Conservation (phyloP, 2,797 vertebrate genomes). For the Pseudochromis fuscus region DNA sequence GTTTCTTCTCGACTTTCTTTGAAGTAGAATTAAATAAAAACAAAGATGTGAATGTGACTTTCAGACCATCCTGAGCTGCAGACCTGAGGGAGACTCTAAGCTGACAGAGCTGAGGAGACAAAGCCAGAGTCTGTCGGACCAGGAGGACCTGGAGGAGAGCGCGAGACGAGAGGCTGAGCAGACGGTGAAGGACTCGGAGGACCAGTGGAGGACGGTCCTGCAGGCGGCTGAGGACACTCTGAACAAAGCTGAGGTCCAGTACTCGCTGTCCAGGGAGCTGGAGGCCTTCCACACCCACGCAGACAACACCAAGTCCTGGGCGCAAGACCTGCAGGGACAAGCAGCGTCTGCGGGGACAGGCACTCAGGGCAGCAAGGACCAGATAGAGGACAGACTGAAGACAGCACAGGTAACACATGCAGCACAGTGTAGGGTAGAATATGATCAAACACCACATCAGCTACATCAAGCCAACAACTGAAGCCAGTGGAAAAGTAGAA, state of each 20-base stretch:
- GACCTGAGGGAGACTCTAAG: constrained; percentile 83
- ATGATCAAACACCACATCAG: too few relatives aligned
- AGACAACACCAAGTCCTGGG: constrained; percentile 78
- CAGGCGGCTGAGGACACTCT: constrained; percentile 60
- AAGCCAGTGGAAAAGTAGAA: too few relatives aligned
- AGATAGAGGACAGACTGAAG: constrained; percentile 83
- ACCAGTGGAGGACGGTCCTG: constrained; percentile 75
- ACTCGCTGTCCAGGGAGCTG: constrained; percentile 75
- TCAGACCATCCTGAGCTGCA: constrained; percentile 85
- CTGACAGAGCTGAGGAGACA: constrained; percentile 76
- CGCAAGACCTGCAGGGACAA: constrained; percentile 81
- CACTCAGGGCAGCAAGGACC: constrained; percentile 64
- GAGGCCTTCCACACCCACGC: constrained; percentile 80
- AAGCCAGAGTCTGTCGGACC: constrained; percentile 63
- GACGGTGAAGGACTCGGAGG: constrained; percentile 55
- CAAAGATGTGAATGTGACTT: background rate
- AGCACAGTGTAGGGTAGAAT: too few relatives aligned
- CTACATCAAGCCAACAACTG: too few relatives aligned
- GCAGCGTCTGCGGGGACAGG: constrained; percentile 66
- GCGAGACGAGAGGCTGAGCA: constrained; percentile 42
- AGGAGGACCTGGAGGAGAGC: constrained; percentile 65
- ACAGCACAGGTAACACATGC: constrained; percentile 66
- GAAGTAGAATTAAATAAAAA: too few relatives aligned
- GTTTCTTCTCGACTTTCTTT: too few relatives aligned
- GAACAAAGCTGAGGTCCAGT: constrained; percentile 67